Conservation (phyloP, 2,797 vertebrate species). For the Glossophaga mutica region DNA sequence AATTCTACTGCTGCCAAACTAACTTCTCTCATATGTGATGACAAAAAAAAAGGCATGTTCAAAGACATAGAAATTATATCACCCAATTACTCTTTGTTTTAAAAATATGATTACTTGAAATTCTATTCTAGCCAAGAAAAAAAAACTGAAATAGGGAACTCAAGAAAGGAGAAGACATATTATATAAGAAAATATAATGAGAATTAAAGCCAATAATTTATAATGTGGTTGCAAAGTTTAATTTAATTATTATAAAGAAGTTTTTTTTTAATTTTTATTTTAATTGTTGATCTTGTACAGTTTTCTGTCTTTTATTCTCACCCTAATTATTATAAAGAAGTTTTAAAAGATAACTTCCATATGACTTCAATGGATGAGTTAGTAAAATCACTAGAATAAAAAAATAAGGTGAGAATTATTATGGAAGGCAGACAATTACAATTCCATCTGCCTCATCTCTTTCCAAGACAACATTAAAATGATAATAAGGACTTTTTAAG, state of each 20-base stretch:
- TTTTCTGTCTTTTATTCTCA: too few relatives aligned
- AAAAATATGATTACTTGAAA: neutral
- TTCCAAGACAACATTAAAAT: constrained; percentile 26
- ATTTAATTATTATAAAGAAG: neutral
- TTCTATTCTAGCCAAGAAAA: neutral
- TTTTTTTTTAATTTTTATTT: too few relatives aligned
- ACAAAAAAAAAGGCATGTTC: constrained; percentile 22
- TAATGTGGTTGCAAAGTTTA: neutral
- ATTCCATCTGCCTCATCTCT: neutral
- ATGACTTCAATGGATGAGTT: neutral
- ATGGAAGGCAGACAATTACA: neutral
- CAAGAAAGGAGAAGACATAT: neutral
- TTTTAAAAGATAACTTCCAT: constrained; percentile 9
- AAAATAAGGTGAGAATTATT: neutral
- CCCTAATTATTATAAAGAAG: neutral
- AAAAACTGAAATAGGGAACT: constrained; percentile 5
- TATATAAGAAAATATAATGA: constrained; percentile 9
- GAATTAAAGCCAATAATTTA: constrained; percentile 12
- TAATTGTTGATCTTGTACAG: too few relatives aligned
- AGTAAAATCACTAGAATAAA: neutral
- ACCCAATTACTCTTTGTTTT: neutral
- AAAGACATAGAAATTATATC: neutral
- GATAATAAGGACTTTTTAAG: neutral
- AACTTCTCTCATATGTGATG: neutral
- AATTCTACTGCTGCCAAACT: neutral